Conservation (phyloP, 53 echinoderm and acorn worm genomes). For the Stichopus horrens region DNA sequence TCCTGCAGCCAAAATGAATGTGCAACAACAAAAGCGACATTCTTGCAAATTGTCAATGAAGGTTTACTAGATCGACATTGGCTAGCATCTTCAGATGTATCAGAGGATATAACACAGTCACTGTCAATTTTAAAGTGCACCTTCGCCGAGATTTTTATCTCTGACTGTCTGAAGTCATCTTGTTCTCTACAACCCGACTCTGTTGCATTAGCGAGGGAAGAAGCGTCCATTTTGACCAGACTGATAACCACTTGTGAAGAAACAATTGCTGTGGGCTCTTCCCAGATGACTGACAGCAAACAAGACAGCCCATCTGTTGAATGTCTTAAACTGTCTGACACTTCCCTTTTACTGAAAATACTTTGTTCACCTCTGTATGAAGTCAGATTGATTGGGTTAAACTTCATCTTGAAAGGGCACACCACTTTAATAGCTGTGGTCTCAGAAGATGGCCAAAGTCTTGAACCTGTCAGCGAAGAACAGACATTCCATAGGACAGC, state of each 20-base stretch:
- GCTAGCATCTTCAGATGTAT: background rate
- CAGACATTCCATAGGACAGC: background rate
- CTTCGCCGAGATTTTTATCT: background rate
- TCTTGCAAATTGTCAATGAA: constrained; percentile 58
- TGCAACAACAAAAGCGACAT: constrained; percentile 75
- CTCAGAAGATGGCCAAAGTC: background rate
- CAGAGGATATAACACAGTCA: background rate
- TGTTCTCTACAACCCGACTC: background rate
- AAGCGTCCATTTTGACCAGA: background rate
- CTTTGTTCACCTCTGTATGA: constrained; percentile 68
- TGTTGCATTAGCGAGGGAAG: constrained; percentile 31
- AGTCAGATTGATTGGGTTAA: constrained; percentile 61
- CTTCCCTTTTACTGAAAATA: constrained; percentile 45
- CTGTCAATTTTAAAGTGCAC: background rate
- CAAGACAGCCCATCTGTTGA: too few species aligned
- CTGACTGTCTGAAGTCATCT: background rate
- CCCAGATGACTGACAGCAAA: background rate
- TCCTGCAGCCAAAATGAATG: constrained; percentile 66
- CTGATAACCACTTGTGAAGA: background rate
- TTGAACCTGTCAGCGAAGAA: background rate
- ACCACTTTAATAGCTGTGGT: background rate
- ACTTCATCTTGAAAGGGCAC: constrained; percentile 48
- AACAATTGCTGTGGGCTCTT: background rate
- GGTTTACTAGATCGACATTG: constrained; percentile 55
- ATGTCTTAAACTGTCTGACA: background rate